Conservation (phyloP, 2,797 vertebrate genomes). For the Taeniopygia guttata region DNA sequence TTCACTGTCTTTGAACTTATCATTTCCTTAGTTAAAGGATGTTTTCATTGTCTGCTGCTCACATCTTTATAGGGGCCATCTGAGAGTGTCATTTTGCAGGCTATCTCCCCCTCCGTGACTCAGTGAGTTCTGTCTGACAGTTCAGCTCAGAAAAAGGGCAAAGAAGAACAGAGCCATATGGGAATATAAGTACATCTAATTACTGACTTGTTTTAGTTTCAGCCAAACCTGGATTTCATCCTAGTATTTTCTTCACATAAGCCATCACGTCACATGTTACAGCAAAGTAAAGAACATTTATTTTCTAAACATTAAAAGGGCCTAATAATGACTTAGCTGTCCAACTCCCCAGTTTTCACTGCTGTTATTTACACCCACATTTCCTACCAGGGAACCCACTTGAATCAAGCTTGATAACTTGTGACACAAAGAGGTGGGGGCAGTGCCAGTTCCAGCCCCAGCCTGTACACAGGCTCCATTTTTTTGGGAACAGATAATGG, state of each 20-base stretch:
- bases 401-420: background rate
- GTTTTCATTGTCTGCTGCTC: background rate
- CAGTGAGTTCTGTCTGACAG: background rate
- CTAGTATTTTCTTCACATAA: slow-evolving; percentile 20
- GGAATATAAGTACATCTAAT: slow-evolving; percentile 39
- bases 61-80: background rate
- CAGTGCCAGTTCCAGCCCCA: background rate
- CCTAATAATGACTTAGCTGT: background rate
- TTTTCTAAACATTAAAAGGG: background rate
- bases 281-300: background rate
- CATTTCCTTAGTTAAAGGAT: background rate
- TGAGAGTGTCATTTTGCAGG: background rate
- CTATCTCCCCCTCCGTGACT: background rate
- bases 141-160: background rate
- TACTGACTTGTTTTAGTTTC: slow-evolving; percentile 31
- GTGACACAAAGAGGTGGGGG: background rate
- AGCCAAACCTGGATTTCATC: slow-evolving; percentile 35
- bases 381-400: background rate
- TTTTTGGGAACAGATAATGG: background rate
- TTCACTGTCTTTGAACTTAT: background rate
- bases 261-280: background rate
- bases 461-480: background rate
- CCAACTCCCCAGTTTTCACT: background rate
- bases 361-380: background rate
- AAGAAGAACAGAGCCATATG: slow-evolving; percentile 10